These are phyloP conservation scores for Herpailurus yagouaroundi DNA, from an alignment of 2,113 vertebrate species.

Conservation along the genomic window DNA sequence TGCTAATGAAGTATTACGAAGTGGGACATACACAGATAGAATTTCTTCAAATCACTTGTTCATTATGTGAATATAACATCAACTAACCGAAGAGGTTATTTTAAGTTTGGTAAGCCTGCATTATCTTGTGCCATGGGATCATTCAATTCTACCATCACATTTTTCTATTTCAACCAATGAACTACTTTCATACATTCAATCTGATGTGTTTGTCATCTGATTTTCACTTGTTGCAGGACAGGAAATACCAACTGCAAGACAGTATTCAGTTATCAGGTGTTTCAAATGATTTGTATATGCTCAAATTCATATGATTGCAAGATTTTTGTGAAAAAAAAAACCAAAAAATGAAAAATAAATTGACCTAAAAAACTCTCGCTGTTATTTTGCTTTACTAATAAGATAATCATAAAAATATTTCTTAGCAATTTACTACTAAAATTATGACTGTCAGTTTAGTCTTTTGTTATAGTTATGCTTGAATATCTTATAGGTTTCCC, in stretches of 20 bases:
- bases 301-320: not conserved
- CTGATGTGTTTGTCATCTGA: not conserved
- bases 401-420: not conserved
- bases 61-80: not conserved
- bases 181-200: not conserved
- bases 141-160: not conserved
- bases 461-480: not conserved
- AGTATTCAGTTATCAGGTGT: not conserved
- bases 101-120: not conserved
- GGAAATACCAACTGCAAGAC: not conserved
- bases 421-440: not conserved
- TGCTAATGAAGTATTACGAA: not conserved
- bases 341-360: not conserved
- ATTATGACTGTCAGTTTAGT: not conserved
- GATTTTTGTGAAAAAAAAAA: slow-evolving; percentile 7
- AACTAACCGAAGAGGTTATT: not conserved
- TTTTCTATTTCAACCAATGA: not conserved
- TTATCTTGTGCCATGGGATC: not conserved
- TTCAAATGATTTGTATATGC: not conserved
- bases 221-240: not conserved
- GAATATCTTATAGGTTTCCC: not conserved
- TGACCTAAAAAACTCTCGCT: not conserved
- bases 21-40: not conserved
- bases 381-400: slow-evolving; percentile 5
- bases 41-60: slow-evolving; percentile 27